These are phyloP conservation scores for Illadopsis cleaveri DNA, from an alignment of 2,113 vertebrate genomes.

Conservation along the genomic window DNA sequence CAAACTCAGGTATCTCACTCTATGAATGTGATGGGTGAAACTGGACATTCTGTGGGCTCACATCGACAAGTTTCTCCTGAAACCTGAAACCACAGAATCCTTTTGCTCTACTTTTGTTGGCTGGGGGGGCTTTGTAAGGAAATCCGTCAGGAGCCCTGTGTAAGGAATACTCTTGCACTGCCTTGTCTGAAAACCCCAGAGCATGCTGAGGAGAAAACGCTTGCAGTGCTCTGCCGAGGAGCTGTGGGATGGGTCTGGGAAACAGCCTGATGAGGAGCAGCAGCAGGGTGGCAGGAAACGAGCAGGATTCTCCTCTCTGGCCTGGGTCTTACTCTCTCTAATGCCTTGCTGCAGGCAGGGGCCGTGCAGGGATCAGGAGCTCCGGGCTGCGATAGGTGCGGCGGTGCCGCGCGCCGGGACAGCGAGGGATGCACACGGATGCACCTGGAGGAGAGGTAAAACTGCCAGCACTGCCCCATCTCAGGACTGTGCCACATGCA, in stretches of 20 bases:
- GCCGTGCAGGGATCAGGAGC: background rate
- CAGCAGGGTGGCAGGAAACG: background rate
- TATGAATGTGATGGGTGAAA: background rate
- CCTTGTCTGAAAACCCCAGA: background rate
- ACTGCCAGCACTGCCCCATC: background rate
- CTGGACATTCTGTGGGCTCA: background rate
- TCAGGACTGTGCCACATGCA: background rate
- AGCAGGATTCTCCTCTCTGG: background rate
- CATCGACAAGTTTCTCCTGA: background rate
- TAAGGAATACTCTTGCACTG: background rate
- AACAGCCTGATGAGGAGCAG: background rate
- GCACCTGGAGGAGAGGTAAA: slow-evolving; percentile 21
- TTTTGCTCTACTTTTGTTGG: background rate
- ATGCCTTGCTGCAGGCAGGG: background rate
- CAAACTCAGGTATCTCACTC: background rate
- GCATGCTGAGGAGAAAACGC: background rate
- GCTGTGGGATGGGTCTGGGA: background rate
- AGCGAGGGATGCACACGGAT: background rate
- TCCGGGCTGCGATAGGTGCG: background rate
- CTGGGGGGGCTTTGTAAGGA: background rate
- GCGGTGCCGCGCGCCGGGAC: background rate
- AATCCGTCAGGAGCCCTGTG: background rate
- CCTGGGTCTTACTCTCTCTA: background rate
- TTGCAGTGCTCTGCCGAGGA: background rate
- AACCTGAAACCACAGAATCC: background rate